Base-by-base conservation (phyloP, 2,888 invertebrate genomes). In the Heliconius ismenius region DNA sequence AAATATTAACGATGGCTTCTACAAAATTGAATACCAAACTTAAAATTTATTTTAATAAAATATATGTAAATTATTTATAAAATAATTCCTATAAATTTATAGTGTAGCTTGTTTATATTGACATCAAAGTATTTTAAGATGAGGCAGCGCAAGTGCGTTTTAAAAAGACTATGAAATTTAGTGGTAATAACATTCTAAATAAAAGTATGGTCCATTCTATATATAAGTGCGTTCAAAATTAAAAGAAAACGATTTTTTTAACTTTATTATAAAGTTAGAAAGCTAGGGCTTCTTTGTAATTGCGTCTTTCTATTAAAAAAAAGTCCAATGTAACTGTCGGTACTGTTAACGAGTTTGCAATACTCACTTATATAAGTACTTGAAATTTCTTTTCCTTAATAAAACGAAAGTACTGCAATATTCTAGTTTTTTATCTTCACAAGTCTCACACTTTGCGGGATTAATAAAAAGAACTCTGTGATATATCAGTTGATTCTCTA, bases 1-100 rank as follows among this genome's bases (percentile, higher is more conserved):
- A 72, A 74, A 54, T 78, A 58, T 67, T 26, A 15, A 18, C 24
- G 6, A 26, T 26, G 26, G 39, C 24, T 67, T 26, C 24, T 18
- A 43, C 39, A 67, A 67, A 43, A 43, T 67, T 39, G 39, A 67
- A 43, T 67, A 67, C 13, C 1, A 3, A 43, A 24, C 1, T 0
- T 24, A 9, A 67, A 24, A 39, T 11, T n/a, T 67, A 9, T 24
- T 43, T 67, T 26, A 67, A 24, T 43, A 39, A 43, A 43, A 24
- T 9, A 24, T 43, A 15, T 36, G 0, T 13, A 24, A 24, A 24
- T 13, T 28, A 24, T 7, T 65, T 24, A 67, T 43, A 67, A 15
- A 15, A 13, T n/a, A 39, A 65, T 39, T 39, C 39, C 24, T 18
- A 43, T 39, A 39, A 39, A 43, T 24, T 15, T 67, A 67, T 39